Evolutionary conservation across 2,797 vertebrate species (phyloP).

Genomic region (Scolopax bukidnonensis): DNA sequence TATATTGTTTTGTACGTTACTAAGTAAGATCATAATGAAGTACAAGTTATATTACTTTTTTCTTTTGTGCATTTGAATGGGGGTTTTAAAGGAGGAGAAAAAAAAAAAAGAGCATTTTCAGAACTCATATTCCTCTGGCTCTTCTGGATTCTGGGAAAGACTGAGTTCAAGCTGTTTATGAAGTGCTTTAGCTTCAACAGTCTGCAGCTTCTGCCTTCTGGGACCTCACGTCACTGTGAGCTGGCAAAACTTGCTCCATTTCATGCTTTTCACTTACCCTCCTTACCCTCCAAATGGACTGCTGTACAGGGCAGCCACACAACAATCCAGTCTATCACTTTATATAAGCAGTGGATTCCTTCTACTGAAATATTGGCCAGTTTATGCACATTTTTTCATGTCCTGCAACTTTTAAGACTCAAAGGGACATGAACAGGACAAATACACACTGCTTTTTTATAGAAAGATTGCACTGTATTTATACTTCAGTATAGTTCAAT

Average conservation of each 20-base stretch:
- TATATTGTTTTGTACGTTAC: neutral
- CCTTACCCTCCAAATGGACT: neutral
- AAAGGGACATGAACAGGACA: neutral
- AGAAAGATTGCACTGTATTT: neutral
- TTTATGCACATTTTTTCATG: neutral
- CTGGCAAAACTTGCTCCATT: neutral
- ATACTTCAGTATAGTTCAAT: neutral
- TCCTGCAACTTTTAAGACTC: neutral
- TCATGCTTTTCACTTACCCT: neutral
- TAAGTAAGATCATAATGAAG: neutral
- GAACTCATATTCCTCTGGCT: neutral
- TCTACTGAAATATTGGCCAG: fast-evolving
- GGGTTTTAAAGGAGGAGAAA: neutral
- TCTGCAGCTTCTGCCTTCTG: neutral
- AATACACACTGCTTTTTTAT: neutral
- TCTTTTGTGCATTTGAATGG: neutral
- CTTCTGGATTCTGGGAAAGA: neutral
- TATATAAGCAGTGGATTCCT: neutral
- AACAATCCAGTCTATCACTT: neutral
- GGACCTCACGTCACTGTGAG: neutral
- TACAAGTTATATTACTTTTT: neutral
- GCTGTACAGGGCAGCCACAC: neutral
- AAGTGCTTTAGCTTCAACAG: neutral
- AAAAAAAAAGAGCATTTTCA: neutral
- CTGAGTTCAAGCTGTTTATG: neutral